These are phyloP conservation scores for Nomada fabriciana DNA, from an alignment of 2,888 invertebrate species.

Conservation along the genomic window DNA sequence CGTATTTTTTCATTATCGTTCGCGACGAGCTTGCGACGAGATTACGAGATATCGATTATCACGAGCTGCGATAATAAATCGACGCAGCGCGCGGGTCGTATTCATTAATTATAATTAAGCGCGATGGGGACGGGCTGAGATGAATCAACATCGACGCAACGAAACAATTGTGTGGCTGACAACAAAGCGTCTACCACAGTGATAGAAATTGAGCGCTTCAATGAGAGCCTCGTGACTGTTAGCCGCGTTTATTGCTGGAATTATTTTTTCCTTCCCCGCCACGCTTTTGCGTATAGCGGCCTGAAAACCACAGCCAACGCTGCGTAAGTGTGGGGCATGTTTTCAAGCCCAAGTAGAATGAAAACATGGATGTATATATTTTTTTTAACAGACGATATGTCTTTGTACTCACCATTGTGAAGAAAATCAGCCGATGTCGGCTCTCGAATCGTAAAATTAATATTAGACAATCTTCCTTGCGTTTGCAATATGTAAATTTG, in stretches of 20 bases:
- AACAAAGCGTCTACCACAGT: constrained; percentile 1
- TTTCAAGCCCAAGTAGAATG: background rate
- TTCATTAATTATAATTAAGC: constrained; percentile 53
- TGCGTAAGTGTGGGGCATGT: background rate
- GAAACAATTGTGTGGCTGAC: constrained; percentile 26
- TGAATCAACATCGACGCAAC: background rate
- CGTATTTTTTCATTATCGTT: too few relatives aligned
- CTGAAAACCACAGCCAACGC: background rate
- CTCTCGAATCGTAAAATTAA: constrained; percentile 62
- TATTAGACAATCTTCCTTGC: constrained; percentile 6
- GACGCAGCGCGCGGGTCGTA: background rate
- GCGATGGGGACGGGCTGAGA: constrained; percentile 1
- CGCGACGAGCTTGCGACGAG: too few relatives aligned
- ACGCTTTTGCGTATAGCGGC: background rate
- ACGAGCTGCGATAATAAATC: constrained; percentile 13
- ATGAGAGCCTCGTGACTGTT: constrained; percentile 44
- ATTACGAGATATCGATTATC: background rate
- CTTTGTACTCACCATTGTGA: constrained; percentile 77
- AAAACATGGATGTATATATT: background rate
- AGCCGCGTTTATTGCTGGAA: constrained; percentile 1
- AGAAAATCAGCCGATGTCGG: constrained; percentile 76
- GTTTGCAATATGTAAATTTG: background rate
- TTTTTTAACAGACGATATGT: too few relatives aligned
- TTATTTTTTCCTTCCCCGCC: background rate
- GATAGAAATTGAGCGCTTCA: constrained; percentile 43